A percentile compares a stretch with the other conserved stretches of the same genome.
These are phyloP conservation scores for Agonopterix subpropinquella DNA, from an alignment of 2,888 invertebrate genomes.

Conservation along the genomic window DNA sequence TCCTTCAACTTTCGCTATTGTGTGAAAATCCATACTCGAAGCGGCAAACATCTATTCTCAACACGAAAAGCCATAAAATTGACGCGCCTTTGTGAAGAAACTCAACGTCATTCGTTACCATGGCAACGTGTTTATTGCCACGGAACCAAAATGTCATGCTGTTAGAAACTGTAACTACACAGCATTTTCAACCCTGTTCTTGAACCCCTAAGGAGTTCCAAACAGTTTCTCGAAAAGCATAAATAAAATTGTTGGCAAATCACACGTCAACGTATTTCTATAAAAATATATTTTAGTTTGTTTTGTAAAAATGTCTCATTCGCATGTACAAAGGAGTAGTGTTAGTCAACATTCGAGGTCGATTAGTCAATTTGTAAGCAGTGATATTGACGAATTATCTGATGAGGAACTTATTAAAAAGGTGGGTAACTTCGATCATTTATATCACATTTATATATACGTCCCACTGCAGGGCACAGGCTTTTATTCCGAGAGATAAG, in stretches of 20 bases:
- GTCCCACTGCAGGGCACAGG: too few relatives aligned
- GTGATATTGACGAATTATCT: constrained; percentile 40
- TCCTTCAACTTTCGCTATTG: too few relatives aligned
- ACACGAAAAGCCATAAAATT: background rate
- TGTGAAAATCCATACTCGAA: too few relatives aligned
- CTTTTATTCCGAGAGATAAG: too few relatives aligned
- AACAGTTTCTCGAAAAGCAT: too few relatives aligned
- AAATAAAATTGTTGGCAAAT: too few relatives aligned
- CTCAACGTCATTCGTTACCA: constrained; percentile 13
- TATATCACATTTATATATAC: too few relatives aligned
- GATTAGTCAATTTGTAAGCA: constrained; percentile 30
- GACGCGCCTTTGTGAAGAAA: constrained; percentile 2
- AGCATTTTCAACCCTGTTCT: background rate
- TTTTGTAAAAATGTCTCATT: constrained; percentile 14
- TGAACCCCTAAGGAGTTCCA: background rate
- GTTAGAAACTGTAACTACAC: too few relatives aligned
- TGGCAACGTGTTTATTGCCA: constrained; percentile 12
- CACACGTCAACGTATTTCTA: too few relatives aligned
- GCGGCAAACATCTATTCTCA: too few relatives aligned
- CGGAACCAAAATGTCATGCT: background rate
- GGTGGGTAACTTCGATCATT: background rate
- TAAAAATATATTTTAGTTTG: background rate
- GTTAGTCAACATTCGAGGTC: constrained; percentile 47
- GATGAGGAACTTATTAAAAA: constrained; percentile 46
- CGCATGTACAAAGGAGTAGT: constrained; percentile 31